phyloP scores from a whole-genome alignment of 2,888 invertebrate species.

The Desoria tigrina region DNA sequence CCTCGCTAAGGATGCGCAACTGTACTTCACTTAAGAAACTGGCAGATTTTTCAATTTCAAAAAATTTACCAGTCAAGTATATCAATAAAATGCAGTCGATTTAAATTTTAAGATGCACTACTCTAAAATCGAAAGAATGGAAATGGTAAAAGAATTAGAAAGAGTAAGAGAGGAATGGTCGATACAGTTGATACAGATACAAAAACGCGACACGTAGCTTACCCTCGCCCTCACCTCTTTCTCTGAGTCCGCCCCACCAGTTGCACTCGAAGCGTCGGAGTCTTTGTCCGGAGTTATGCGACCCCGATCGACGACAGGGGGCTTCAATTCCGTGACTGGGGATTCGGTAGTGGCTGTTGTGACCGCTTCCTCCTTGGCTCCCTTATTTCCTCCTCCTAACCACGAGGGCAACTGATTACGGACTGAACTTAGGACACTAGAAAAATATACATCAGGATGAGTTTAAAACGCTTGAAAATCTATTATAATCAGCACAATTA shows the following conservation, averaged over 20 bases:
- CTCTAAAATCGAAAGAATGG: too few relatives aligned
- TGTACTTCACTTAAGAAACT: too few relatives aligned
- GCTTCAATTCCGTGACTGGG: constrained; percentile 35
- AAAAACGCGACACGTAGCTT: not conserved
- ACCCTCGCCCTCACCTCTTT: constrained; percentile 60
- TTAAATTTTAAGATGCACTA: too few relatives aligned
- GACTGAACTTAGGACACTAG: constrained; percentile 49
- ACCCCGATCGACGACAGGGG: constrained; percentile 31
- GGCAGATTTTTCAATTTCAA: too few relatives aligned
- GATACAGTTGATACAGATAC: too few relatives aligned
- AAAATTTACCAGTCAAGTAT: too few relatives aligned
- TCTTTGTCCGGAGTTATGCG: constrained; percentile 46
- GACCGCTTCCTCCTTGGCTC: constrained; percentile 24
- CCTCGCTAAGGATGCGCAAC: too few relatives aligned
- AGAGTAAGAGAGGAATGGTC: too few relatives aligned
- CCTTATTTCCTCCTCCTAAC: constrained; percentile 44
- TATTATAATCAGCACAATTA: too few relatives aligned
- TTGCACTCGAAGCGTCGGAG: constrained; percentile 67
- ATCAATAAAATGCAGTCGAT: too few relatives aligned
- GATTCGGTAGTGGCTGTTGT: constrained; percentile 34
- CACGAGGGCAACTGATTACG: constrained; percentile 49
- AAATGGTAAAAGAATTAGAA: too few relatives aligned
- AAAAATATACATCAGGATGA: not conserved
- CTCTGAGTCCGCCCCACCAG: constrained; percentile 86
- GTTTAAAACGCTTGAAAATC: not conserved